Evolutionary conservation across 1,140 invertebrate species (phyloP).

Genomic region (Heliconius melpomene): DNA sequence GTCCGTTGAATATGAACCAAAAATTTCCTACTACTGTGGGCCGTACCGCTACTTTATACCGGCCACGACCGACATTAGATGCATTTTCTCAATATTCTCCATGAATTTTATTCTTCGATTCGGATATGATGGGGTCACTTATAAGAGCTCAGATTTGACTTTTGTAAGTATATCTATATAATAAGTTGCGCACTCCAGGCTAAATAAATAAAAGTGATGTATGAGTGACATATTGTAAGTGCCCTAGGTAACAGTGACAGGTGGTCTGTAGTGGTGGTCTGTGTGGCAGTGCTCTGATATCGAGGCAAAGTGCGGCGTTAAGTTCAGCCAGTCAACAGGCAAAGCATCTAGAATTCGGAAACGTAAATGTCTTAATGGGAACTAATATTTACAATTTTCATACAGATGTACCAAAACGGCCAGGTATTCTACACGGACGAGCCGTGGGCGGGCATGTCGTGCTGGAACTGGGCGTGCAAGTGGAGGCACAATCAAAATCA

Average conservation of each 20-base stretch:
- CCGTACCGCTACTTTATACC: constrained; percentile 75
- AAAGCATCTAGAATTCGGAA: no score
- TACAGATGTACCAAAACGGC: constrained; percentile 74
- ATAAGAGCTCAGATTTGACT: constrained; percentile 72
- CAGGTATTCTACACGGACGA: constrained; percentile 77
- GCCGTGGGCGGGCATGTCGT: constrained; percentile 74
- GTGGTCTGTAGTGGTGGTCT: no score
- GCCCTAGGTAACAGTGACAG: no score
- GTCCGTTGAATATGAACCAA: constrained; percentile 74
- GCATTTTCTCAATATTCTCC: constrained; percentile 75
- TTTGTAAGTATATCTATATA: constrained; percentile 57
- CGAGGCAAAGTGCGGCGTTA: no score
- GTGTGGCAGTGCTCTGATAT: no score
- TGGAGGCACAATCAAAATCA: constrained; percentile 76
- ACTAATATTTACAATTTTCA: not conserved
- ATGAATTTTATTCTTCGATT: constrained; percentile 75
- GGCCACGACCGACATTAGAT: constrained; percentile 70
- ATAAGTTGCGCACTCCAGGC: not conserved
- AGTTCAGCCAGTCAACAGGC: no score
- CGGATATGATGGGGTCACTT: constrained; percentile 72
- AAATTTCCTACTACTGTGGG: constrained; percentile 74
- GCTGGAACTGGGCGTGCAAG: constrained; percentile 76
- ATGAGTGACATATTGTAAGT: no score
- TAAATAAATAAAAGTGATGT: no score
- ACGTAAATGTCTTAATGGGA: no score